Percentiles rank a stretch among this genome's conserved stretches.
Evolutionary conservation across 1,140 invertebrate species (phyloP).

Genomic region (Condylostylus longicornis): DNA sequence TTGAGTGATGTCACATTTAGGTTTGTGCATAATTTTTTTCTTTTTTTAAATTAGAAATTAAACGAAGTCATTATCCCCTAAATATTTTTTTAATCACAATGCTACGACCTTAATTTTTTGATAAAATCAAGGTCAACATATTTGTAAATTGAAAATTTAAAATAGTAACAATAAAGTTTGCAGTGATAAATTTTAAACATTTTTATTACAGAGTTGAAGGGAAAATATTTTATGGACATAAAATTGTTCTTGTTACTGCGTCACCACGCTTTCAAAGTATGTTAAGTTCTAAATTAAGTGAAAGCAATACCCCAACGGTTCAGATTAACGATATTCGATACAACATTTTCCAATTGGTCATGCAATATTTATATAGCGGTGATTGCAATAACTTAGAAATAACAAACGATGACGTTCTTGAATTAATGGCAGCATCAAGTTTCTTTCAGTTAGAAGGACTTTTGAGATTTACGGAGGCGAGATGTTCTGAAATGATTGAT

Average conservation of each 20-base stretch:
- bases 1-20: constrained; percentile 78
- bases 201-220: constrained; percentile 55
- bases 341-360: constrained; percentile 74
- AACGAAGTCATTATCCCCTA: neutral
- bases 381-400: constrained; percentile 63
- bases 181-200: neutral
- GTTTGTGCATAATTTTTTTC: constrained; percentile 23
- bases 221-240: constrained; percentile 83
- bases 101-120: neutral
- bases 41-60: too few species aligned
- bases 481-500: constrained; percentile 68
- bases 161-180: neutral
- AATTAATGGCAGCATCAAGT: constrained; percentile 80
- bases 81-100: neutral
- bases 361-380: constrained; percentile 85
- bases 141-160: too few species aligned
- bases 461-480: constrained; percentile 67
- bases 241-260: constrained; percentile 81
- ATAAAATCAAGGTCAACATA: too few species aligned
- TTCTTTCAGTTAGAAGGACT: constrained; percentile 82
- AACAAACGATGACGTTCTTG: constrained; percentile 63
- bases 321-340: constrained; percentile 87
- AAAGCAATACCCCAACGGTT: constrained; percentile 59
- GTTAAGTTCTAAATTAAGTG: constrained; percentile 62
- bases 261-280: constrained; percentile 73